phyloP scores from a whole-genome alignment of 2,797 vertebrate species.

The Rousettus madagascariensis region DNA sequence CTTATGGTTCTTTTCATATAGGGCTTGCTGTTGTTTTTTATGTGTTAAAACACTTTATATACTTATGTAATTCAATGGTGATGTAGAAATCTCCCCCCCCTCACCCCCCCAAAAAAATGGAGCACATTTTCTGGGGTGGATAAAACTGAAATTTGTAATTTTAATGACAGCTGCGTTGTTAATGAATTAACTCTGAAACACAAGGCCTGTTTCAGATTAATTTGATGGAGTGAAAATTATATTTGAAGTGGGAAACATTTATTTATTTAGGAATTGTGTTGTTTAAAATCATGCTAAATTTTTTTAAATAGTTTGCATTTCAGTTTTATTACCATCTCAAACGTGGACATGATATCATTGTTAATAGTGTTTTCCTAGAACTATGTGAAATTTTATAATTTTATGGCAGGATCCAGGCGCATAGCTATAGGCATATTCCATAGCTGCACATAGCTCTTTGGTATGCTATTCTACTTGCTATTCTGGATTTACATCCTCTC shows the following conservation, averaged over 20 bases:
- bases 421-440: neutral
- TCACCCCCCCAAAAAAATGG: neutral
- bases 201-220: neutral
- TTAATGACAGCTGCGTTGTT: neutral
- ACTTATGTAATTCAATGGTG: neutral
- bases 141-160: conserved; percentile 39
- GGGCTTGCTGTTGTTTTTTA: neutral
- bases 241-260: neutral
- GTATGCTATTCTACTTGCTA: neutral
- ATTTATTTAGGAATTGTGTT: neutral
- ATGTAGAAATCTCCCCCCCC: neutral
- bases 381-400: conserved; percentile 14
- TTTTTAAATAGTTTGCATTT: conserved; percentile 64
- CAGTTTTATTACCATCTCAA: conserved; percentile 48
- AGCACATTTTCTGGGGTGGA: neutral
- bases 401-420: conserved; percentile 32
- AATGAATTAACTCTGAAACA: conserved; percentile 34
- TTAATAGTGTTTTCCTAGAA: conserved; percentile 59
- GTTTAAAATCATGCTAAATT: conserved; percentile 48
- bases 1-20: conserved; percentile 19
- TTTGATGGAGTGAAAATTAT: neutral
- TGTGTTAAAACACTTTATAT: neutral
- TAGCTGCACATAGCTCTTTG: neutral
- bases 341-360: neutral
- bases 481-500: conserved; percentile 38